These are phyloP conservation scores for Bombus sibiricus DNA, from an alignment of 1,140 invertebrate species.

Conservation along the genomic window DNA sequence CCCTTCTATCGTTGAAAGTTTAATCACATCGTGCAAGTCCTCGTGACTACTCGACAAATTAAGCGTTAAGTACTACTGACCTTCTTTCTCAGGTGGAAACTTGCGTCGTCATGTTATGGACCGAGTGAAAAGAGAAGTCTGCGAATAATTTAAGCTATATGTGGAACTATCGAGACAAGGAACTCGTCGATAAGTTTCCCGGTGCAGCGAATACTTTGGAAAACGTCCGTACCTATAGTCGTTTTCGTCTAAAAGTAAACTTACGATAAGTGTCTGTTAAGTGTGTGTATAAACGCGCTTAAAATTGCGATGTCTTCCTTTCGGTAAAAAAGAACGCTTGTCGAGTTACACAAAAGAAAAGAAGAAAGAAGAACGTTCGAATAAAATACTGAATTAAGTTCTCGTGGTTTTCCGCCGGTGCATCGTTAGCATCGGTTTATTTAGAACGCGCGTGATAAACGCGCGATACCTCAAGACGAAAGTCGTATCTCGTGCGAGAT, in stretches of 20 bases:
- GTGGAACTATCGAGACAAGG: neutral
- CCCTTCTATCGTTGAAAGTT: constrained; percentile 13
- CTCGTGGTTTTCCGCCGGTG: neutral
- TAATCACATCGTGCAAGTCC: constrained; percentile 39
- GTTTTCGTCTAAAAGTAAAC: neutral
- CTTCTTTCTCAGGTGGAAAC: constrained; percentile 8
- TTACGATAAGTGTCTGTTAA: neutral
- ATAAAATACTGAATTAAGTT: neutral
- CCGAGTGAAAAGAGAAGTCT: neutral
- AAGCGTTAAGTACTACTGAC: constrained; percentile 39
- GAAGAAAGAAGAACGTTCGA: neutral
- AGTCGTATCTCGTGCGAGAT: constrained; percentile 1
- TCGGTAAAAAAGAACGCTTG: neutral
- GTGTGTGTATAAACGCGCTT: neutral
- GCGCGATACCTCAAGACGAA: neutral
- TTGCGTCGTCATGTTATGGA: neutral
- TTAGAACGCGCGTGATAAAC: constrained; percentile 18
- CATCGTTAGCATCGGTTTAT: neutral
- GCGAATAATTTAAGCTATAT: constrained; percentile 9
- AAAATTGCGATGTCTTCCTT: neutral
- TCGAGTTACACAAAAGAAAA: no score
- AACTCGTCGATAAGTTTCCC: neutral
- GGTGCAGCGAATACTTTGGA: neutral
- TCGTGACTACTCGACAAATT: neutral
- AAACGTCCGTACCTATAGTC: neutral